Evolutionary conservation across 2,797 vertebrate genomes (phyloP).

Genomic region (Nyctibius grandis): DNA sequence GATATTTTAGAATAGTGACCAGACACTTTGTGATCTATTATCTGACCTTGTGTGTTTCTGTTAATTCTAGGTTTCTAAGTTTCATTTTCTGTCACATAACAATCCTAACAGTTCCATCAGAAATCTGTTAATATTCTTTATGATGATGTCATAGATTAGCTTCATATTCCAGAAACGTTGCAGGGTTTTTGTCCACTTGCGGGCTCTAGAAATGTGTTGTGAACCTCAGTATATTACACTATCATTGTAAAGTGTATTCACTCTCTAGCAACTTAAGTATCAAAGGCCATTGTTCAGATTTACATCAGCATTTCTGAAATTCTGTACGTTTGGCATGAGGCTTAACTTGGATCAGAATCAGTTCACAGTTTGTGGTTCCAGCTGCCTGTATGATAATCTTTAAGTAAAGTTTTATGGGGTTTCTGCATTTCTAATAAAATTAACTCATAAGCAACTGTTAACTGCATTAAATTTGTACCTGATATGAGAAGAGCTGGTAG

Average conservation of each 20-base stretch:
- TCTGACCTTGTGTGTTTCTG: neutral
- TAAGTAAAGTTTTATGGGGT: neutral
- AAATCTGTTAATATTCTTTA: neutral
- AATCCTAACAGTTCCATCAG: neutral
- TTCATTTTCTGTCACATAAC: neutral
- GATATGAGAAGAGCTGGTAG: neutral
- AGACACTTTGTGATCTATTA: neutral
- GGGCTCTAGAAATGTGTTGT: neutral
- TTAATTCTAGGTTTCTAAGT: neutral
- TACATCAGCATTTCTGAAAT: neutral
- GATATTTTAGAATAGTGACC: neutral
- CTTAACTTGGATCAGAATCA: neutral
- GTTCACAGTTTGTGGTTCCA: neutral
- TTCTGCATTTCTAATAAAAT: neutral
- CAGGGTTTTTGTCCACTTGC: neutral
- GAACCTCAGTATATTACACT: neutral
- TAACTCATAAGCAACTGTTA: neutral
- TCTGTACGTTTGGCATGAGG: neutral
- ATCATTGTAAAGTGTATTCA: neutral
- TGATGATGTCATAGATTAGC: neutral
- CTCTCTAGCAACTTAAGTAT: neutral
- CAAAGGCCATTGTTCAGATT: neutral
- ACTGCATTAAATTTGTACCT: slow-evolving; percentile 1
- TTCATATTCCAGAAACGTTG: neutral
- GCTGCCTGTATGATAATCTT: neutral